phyloP scores from a whole-genome alignment of 2,797 vertebrate species.

The Pipistrellus nathusii region DNA sequence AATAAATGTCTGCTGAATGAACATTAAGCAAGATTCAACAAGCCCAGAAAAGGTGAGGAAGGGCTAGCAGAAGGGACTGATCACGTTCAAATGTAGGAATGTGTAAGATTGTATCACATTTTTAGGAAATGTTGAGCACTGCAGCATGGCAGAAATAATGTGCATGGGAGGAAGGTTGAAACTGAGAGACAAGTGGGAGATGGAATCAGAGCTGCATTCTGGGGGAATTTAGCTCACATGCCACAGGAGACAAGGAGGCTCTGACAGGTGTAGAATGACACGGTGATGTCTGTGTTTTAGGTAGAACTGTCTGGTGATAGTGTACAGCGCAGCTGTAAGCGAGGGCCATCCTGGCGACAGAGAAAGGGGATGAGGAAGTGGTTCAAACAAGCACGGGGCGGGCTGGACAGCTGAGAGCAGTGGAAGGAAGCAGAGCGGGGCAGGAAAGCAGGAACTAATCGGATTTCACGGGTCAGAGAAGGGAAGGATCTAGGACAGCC shows the following conservation, averaged over 20 bases:
- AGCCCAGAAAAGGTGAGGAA: background rate
- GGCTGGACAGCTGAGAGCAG: background rate
- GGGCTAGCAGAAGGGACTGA: background rate
- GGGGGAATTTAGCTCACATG: background rate
- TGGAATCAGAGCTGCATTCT: background rate
- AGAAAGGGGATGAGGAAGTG: background rate
- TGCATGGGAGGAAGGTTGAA: background rate
- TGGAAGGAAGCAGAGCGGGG: background rate
- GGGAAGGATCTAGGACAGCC: background rate
- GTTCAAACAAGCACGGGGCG: background rate
- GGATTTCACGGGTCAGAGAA: slow-evolving; percentile 1
- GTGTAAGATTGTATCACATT: background rate
- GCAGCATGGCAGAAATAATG: slow-evolving; percentile 11
- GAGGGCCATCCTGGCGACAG: background rate
- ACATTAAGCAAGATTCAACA: background rate
- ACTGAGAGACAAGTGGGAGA: background rate
- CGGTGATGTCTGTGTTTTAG: background rate
- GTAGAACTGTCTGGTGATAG: background rate
- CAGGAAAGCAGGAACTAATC: background rate
- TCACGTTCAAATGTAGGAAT: background rate
- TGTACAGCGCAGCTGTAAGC: background rate
- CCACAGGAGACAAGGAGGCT: background rate
- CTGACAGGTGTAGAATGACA: background rate
- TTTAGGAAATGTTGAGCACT: slow-evolving; percentile 33
- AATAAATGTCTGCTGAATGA: background rate